phyloP scores from a whole-genome alignment of 2,888 invertebrate species.

The Drosophila macrospina region DNA sequence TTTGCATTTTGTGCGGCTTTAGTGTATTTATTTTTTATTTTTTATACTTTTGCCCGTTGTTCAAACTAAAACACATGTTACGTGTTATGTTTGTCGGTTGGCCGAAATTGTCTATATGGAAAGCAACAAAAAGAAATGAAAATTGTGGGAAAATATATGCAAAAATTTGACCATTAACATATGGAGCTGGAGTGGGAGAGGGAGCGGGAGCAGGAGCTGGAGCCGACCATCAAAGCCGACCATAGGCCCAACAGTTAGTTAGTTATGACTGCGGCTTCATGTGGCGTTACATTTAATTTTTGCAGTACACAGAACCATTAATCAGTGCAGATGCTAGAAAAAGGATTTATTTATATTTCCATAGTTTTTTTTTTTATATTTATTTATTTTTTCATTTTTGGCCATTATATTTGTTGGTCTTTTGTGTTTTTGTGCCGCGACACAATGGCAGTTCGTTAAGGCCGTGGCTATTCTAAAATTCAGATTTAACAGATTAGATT shows the following conservation, averaged over 20 bases:
- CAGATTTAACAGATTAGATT: constrained; percentile 49
- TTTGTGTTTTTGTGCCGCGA: neutral
- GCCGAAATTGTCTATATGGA: constrained; percentile 12
- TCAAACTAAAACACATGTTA: constrained; percentile 69
- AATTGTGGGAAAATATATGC: constrained; percentile 32
- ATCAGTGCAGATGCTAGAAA: constrained; percentile 45
- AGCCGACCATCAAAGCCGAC: constrained; percentile 41
- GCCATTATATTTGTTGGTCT: no score
- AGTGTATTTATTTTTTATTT: constrained; percentile 14
- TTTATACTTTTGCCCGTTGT: constrained; percentile 19
- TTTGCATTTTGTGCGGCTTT: constrained; percentile 18
- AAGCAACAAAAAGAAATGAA: constrained; percentile 12
- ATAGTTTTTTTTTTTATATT: constrained; percentile 8
- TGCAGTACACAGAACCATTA: constrained; percentile 48
- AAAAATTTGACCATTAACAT: constrained; percentile 65
- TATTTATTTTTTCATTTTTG: constrained; percentile 4
- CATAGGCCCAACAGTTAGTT: constrained; percentile 49
- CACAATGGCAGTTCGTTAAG: constrained; percentile 47
- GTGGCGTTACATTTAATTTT: constrained; percentile 62
- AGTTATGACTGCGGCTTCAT: constrained; percentile 51
- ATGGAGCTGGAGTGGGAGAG: constrained; percentile 23
- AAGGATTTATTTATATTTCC: constrained; percentile 5
- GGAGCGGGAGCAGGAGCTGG: no score
- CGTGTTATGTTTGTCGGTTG: constrained; percentile 56
- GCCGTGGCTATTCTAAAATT: constrained; percentile 35